Base-by-base conservation (phyloP, 2,888 invertebrate species). In the Hesperia comma region DNA sequence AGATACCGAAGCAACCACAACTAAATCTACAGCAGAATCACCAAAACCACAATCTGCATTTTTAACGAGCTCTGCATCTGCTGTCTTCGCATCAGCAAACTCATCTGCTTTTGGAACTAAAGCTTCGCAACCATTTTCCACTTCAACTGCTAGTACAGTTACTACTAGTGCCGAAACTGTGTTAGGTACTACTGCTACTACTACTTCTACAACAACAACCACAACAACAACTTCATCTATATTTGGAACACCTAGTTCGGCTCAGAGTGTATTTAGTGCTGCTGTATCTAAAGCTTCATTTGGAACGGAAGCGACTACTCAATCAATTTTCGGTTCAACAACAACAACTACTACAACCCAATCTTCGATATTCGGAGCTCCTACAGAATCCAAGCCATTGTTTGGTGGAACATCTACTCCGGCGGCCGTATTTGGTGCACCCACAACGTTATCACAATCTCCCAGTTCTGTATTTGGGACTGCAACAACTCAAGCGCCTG, bases 221-320 rank as follows among this genome's bases (percentile, higher is more conserved):
- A n/a, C n/a, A n/a, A 66, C 77, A 15, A 71, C 79, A 5, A 69
- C 80, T 19, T 69, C 79, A 4, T 75, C 82, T 21, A 73, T 79
- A 43, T 82, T 81, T 54, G 77, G 78, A 12, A 60, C 77, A 6
- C 62, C 77, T 5, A 68, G 71, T 10, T 71, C 75, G 43, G 70
- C 76, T 0, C 73, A 73, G 55, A 75, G 72, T 26, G 70, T 74
- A 14, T 76, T 76, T 14, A 72, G 76, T 8, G 67, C 77, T 17
- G 74, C 80, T 3, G 77, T 79, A 0, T 73, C 77, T 51, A 69
- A 81, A 37, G 76, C 84, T 12, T 76, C 81, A 32, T 84, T 86
- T 67, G 79, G 79, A 10, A 69, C 78, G 0, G 63, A 79, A 2
- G 61, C 76, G n/a, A 72, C 80, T 0, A 79, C 75, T 3, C 74